A percentile compares a stretch with the other conserved stretches of the same genome.
These are phyloP conservation scores for Trichonephila clavipes DNA, from an alignment of 1,140 invertebrate species.

Conservation along the genomic window DNA sequence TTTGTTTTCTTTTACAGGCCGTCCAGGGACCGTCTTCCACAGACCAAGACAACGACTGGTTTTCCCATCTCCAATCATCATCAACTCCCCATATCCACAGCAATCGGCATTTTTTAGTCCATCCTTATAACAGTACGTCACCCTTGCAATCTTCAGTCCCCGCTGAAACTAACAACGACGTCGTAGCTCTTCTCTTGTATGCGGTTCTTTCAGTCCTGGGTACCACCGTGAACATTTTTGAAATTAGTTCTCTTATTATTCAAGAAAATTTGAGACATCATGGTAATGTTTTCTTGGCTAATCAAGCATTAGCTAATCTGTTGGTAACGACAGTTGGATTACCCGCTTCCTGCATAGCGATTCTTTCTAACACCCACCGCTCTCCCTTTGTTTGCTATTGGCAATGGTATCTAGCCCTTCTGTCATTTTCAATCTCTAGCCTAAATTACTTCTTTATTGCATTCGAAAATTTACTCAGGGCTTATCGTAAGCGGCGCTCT, in stretches of 20 bases:
- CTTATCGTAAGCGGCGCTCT: conserved; percentile 68
- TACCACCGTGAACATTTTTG: conserved; percentile 77
- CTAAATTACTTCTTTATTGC: conserved; percentile 85
- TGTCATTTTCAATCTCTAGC: conserved; percentile 86
- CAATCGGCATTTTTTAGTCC: conserved; percentile 24
- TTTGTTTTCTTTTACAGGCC: neutral
- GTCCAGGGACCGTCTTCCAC: conserved; percentile 73
- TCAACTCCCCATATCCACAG: neutral
- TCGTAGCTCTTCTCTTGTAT: conserved; percentile 71
- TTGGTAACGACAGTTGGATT: conserved; percentile 87
- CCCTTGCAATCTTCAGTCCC: neutral
- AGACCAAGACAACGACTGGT: conserved; percentile 60
- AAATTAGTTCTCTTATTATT: conserved; percentile 77
- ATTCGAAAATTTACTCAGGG: conserved; percentile 81
- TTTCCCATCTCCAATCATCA: conserved; percentile 40
- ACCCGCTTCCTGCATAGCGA: conserved; percentile 85
- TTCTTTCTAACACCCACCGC: conserved; percentile 85
- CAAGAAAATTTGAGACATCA: conserved; percentile 74
- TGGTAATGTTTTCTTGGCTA: conserved; percentile 90
- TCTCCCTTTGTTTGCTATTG: conserved; percentile 85
- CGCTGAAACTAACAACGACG: conserved; percentile 44
- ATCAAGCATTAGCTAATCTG: conserved; percentile 88
- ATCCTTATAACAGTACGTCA: conserved; percentile 3
- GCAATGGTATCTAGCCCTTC: conserved; percentile 86
- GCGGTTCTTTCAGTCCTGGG: conserved; percentile 74